A percentile compares a stretch with the other conserved stretches of the same genome.
These are phyloP conservation scores for Corythoichthys haematopterus DNA, from an alignment of 2,113 vertebrate species.

Conservation along the genomic window DNA sequence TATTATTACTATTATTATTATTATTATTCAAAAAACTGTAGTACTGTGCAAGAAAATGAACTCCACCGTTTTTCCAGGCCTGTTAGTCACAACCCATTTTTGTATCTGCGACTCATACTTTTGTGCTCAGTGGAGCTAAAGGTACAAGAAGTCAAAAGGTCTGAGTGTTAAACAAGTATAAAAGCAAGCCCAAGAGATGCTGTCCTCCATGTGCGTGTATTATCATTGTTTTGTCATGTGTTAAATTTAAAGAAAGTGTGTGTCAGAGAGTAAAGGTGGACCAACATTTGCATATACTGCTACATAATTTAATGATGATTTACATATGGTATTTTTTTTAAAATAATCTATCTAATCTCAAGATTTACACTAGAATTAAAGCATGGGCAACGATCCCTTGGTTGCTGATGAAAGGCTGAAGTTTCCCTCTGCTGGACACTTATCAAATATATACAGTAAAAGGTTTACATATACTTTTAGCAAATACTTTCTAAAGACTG, in stretches of 20 bases:
- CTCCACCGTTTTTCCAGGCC: constrained; percentile 3
- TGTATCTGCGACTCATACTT: constrained; percentile 25
- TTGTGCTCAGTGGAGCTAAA: constrained; percentile 6
- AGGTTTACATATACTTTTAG: not conserved
- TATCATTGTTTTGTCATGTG: not conserved
- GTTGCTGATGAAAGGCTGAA: constrained; percentile 24
- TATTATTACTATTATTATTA: no score
- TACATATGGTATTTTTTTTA: not conserved
- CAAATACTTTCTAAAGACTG: constrained; percentile 10
- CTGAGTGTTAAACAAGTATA: constrained; percentile 3
- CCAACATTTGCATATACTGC: not conserved
- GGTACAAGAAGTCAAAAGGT: constrained; percentile 22
- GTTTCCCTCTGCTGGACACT: constrained; percentile 9
- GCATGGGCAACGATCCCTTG: not conserved
- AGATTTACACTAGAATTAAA: not conserved
- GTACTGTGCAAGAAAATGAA: constrained; percentile 13
- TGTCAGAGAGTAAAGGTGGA: not conserved
- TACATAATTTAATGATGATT: not conserved
- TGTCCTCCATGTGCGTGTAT: not conserved
- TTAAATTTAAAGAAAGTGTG: not conserved
- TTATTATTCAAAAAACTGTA: not conserved
- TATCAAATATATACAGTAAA: constrained; percentile 12
- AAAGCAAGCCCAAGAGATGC: constrained; percentile 7
- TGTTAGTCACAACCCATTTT: constrained; percentile 46
- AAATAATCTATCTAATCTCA: not conserved